phyloP scores from a whole-genome alignment of 1,140 invertebrate genomes.

The Drosophila quadrilineata region DNA sequence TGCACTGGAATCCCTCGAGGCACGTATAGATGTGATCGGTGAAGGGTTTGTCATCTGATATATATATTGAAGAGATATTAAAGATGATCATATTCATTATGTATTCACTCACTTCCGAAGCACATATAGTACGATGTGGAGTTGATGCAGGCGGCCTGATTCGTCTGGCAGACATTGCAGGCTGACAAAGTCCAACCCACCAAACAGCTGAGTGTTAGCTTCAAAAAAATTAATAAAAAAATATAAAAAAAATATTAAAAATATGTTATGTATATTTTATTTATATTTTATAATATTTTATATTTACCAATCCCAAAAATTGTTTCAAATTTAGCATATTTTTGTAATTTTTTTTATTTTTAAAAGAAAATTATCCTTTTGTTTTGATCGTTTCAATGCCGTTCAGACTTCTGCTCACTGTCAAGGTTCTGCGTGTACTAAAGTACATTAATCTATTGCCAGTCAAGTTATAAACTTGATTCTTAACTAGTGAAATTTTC shows the following conservation, averaged over 20 bases:
- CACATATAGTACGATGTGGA: conserved; percentile 74
- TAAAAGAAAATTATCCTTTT: conserved; percentile 5
- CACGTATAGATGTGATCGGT: conserved; percentile 59
- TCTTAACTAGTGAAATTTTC: conserved; percentile 34
- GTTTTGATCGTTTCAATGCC: not conserved
- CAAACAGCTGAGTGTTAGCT: conserved; percentile 32
- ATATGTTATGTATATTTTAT: not conserved
- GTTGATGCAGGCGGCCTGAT: conserved; percentile 70
- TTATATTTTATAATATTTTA: not conserved
- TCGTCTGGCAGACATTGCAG: conserved; percentile 71
- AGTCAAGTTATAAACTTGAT: conserved; percentile 1
- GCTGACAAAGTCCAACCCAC: conserved; percentile 15
- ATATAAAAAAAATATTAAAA: not conserved
- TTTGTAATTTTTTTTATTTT: conserved; percentile 18
- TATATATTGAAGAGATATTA: not conserved
- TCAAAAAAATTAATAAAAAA: not conserved
- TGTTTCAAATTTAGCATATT: not conserved
- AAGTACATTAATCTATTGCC: conserved; percentile 14
- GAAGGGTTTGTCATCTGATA: conserved; percentile 40
- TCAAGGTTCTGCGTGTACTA: conserved; percentile 61
- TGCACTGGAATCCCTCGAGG: conserved; percentile 65
- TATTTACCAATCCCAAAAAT: conserved; percentile 38
- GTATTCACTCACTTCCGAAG: conserved; percentile 56
- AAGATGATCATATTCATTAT: not conserved
- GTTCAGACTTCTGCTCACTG: conserved; percentile 49